Evolutionary conservation across 1,140 invertebrate species (phyloP).

Genomic region (Aplysia californica): DNA sequence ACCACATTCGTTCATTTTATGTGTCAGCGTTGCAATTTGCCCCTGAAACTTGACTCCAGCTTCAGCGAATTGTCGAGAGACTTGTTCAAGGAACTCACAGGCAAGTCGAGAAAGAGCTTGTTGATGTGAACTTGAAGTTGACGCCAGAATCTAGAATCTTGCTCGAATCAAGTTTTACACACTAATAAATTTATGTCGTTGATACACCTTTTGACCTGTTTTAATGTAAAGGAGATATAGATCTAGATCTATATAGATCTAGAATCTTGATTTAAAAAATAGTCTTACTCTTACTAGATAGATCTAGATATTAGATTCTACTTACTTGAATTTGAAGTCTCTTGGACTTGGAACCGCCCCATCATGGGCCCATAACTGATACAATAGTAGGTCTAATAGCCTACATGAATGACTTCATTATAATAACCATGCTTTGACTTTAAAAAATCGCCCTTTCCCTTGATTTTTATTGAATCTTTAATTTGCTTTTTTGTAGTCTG

Average conservation of each 20-base stretch:
- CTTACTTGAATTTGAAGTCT: too few relatives aligned
- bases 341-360: too few relatives aligned
- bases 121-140: background rate
- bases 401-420: too few relatives aligned
- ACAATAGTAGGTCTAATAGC: too few relatives aligned
- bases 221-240: background rate
- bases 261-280: background rate
- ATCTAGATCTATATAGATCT: background rate
- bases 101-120: background rate
- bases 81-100: constrained; percentile 18
- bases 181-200: background rate
- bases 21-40: constrained; percentile 12
- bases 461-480: too few relatives aligned
- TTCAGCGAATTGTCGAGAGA: constrained; percentile 6
- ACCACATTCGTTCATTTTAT: background rate
- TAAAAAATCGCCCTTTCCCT: too few relatives aligned
- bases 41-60: constrained; percentile 14
- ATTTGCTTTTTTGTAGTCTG: too few relatives aligned
- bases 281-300: too few relatives aligned
- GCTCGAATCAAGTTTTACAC: background rate
- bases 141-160: background rate
- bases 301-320: too few relatives aligned
- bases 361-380: too few relatives aligned
- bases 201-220: background rate
- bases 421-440: too few relatives aligned